Evolutionary conservation across 2,113 vertebrate genomes (phyloP), one percentile per base, ranked within the genome.

Genomic region (Girardinichthys multiradiatus): DNA sequence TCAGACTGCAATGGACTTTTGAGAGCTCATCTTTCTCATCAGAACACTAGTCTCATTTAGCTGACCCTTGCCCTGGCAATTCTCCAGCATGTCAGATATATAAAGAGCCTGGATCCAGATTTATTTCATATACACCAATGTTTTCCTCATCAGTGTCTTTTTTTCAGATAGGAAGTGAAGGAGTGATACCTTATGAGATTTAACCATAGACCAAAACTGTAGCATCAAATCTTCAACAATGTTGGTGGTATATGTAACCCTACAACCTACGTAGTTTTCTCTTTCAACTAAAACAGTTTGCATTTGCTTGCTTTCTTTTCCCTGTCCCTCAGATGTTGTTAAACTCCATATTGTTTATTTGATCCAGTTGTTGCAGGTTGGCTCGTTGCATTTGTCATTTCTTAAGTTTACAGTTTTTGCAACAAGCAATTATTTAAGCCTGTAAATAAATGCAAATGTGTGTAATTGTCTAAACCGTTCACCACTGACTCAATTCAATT

Each of bases 151-250:
- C 37, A 33, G 27, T n/a, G n/a, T n/a, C n/a, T n/a, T n/a, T n/a
- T n/a, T n/a, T n/a, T n/a, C 42, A 30, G 33, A 21, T 54, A 0
- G 48, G 24, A 65, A 67, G 33, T 68, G 58, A 48, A 39, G 76
- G 68, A 80, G 63, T 28, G 28, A 68, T 15, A 63, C 48, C 74
- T 42, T 26, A 51, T 58, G 27, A 33, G n/a, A 5, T 51, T 71
- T 37, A 61, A 28, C 48, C 14, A 57, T 64, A 71, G 89, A 90
- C 84, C 89, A 89, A 91, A 87, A 42, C 30, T 1, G 26, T 6
- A 63, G 70, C 80, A 69, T 11, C 30, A 51, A 30, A 42, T 45
- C 30, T 77, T 58, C 17, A 74, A 24, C 67, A 73, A 4, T 15
- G 45, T 30, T 35, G 45, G 30, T 75, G 70, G 13, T 54, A 66